phyloP scores from a whole-genome alignment of 2,888 invertebrate species.

The Scrobipalpa atriplicella region DNA sequence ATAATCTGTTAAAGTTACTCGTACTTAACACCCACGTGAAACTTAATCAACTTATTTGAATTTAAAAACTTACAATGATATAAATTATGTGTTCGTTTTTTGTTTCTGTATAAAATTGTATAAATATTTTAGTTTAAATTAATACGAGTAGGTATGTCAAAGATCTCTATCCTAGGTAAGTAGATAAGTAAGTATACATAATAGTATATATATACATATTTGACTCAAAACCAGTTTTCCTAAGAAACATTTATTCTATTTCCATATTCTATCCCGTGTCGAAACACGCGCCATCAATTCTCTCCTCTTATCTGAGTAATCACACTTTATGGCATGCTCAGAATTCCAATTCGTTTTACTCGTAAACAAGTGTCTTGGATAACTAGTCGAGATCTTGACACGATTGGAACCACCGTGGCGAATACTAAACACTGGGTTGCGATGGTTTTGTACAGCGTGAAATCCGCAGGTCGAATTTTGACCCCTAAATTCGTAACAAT shows the following conservation, averaged over 20 bases:
- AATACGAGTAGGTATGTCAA: too few relatives aligned
- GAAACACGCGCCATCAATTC: background rate
- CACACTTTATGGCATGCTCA: background rate
- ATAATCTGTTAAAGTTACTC: too few relatives aligned
- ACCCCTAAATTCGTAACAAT: background rate
- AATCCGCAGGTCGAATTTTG: constrained; percentile 51
- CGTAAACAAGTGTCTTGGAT: constrained; percentile 45
- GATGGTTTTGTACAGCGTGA: constrained; percentile 57
- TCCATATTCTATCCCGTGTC: too few relatives aligned
- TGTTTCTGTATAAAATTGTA: too few relatives aligned
- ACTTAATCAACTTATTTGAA: background rate
- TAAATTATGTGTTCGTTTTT: too few relatives aligned
- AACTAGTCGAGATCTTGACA: constrained; percentile 74
- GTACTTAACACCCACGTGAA: background rate
- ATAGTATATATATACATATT: too few relatives aligned
- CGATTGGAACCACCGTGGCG: constrained; percentile 66
- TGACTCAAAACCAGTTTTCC: too few relatives aligned
- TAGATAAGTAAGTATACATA: too few relatives aligned
- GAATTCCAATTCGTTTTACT: background rate
- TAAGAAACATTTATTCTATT: too few relatives aligned
- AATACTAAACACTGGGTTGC: constrained; percentile 63
- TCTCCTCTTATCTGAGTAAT: constrained; percentile 18
- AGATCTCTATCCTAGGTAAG: too few relatives aligned
- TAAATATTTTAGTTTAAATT: too few relatives aligned
- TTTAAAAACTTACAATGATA: too few relatives aligned